Evolutionary conservation across 2,113 vertebrate species (phyloP).

Genomic region (Microtus montanus): DNA sequence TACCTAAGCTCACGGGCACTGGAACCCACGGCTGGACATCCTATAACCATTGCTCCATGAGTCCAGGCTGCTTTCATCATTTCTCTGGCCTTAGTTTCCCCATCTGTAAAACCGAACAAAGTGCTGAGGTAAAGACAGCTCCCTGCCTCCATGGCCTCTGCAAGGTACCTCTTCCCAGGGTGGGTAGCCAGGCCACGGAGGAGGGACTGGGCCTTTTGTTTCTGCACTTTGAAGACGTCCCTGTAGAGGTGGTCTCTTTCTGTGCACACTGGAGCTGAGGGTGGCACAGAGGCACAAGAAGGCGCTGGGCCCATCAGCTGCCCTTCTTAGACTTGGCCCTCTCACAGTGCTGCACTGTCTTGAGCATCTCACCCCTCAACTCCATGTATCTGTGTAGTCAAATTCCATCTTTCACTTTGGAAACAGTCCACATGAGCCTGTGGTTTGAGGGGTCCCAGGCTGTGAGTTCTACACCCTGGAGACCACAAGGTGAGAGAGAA

Average conservation of each 20-base stretch:
- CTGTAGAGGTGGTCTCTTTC: not conserved
- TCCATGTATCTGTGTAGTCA: too few relatives aligned
- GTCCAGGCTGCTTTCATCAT: not conserved
- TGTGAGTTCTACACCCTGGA: not conserved
- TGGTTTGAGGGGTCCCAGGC: not conserved
- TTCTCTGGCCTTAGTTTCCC: not conserved
- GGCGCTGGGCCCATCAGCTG: not conserved
- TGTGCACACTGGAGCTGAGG: not conserved
- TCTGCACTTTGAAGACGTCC: not conserved
- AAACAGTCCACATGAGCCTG: not conserved
- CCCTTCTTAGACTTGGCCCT: not conserved
- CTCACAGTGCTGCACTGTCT: too few relatives aligned
- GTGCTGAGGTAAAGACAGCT: not conserved
- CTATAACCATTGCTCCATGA: not conserved
- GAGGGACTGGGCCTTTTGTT: not conserved
- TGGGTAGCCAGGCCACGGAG: not conserved
- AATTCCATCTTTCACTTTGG: not conserved
- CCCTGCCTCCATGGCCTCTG: not conserved
- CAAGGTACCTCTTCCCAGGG: not conserved
- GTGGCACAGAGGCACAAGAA: not conserved
- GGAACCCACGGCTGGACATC: not conserved
- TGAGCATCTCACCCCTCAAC: not conserved
- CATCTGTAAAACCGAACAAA: not conserved
- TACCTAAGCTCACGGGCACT: not conserved
- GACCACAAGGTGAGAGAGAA: not conserved